Base-by-base conservation (phyloP, 2,888 invertebrate species). In the Drosophila quinaria region DNA sequence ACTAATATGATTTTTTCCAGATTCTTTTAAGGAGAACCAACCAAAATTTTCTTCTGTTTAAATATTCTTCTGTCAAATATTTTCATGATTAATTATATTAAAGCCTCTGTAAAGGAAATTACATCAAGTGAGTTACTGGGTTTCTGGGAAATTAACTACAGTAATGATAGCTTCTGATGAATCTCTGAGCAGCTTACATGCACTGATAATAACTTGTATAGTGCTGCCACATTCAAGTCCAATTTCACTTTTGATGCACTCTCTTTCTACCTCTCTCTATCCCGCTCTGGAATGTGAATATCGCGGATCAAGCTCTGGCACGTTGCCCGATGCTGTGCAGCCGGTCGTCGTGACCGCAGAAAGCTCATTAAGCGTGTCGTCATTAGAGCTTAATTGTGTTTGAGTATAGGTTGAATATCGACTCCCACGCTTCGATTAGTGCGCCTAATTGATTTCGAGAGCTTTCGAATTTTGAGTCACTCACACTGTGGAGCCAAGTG, bases 371-470 rank as follows among this genome's bases (percentile, higher is more conserved):
- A 65, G 52, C 17, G 37, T 64, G 46, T 63, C 72, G 65, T 71
- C 76, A 66, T 80, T 73, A 61, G 15, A 58, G 50, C 74, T 63
- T 65, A 52, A 63, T 67, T 63, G 42, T 54, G 50, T 65, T 66
- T 63, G 41, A 42, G 50, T 29, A 54, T 56, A 29, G 41, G 52
- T 55, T 63, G 25, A 42, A 17, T 35, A 54, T 66, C 50, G 46
- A 19, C 68, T 62, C 68, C 60, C 47, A 75, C 66, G 51, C 50
- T 46, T 35, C 47, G 51, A 71, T 66, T 71, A 39, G 69, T 68
- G 70, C 50, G 50, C 56, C 44, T 73, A 82, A 82, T 82, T 88
- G 80, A 78, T 86, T 85, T 61, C 70, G 73, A 69, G 60, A 64
- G 77, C 84, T 76, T 74, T 70, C 54, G 29, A 69, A 60, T 56